Evolutionary conservation across 2,113 vertebrate genomes (phyloP), one percentile per base, ranked within the genome.

Genomic region (Balaeniceps rex): DNA sequence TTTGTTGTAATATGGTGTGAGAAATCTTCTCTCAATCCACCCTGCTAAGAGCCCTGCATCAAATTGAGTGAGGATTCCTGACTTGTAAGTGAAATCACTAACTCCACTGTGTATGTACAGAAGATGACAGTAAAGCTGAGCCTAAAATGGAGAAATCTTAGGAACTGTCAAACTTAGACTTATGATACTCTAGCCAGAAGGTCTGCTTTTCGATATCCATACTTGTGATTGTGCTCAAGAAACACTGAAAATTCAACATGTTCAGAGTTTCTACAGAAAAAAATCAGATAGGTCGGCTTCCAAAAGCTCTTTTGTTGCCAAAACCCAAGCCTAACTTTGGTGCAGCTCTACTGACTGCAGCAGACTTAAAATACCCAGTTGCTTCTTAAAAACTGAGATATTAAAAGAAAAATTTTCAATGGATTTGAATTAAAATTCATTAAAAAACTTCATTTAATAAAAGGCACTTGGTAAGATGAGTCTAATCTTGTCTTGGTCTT

Each of bases 381-480:
- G 14, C 31, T 87, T 88, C 52, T 83, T 95, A 76, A 94, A 95
- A 93, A 52, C 9, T 26, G 71, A 92, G 14, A 71, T 79, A 86
- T 46, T 95, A 79, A 85, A 87, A 76, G 64, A 44, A 66, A 74
- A 90, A 83, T 23, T 68, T 92, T 83, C 55, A 66, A 76, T 90
- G 26, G 19, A 79, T 88, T 92, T 87, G 21, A 90, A 83, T 89
- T 88, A 83, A 84, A 93, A 85, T 49, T 93, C 25, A 68, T 80
- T 88, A 42, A 91, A 94, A 93, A 94, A 80, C 36, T 90, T 92
- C 24, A 47, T 95, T 92, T 96, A 84, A 71, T 80, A 85, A 55
- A 92, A 87, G 44, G 10, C 15, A 44, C 40, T 91, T 2, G 2
- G 52, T 68, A 85, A 90, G 38, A 69, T 85, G 58, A 90, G 28